A percentile compares a stretch with the other conserved stretches of the same genome.
These are phyloP conservation scores for Salticus scenicus DNA, from an alignment of 2,888 invertebrate species.

Conservation along the genomic window DNA sequence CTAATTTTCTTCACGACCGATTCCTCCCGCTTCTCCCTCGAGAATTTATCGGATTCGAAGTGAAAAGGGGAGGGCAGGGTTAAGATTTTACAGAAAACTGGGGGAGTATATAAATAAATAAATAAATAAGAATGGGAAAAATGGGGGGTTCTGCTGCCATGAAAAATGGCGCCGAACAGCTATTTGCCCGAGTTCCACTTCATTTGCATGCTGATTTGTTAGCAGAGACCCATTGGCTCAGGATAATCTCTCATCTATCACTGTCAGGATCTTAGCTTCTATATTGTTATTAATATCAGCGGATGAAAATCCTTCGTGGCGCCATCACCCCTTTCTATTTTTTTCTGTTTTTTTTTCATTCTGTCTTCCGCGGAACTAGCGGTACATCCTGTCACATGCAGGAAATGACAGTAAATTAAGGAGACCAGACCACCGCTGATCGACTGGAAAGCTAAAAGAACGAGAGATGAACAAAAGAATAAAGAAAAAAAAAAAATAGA, in stretches of 20 bases:
- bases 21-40: conserved; percentile 28
- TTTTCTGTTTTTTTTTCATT: conserved; percentile 7
- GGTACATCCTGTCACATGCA: conserved; percentile 62
- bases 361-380: conserved; percentile 21
- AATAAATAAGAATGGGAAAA: conserved; percentile 55
- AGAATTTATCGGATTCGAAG: conserved; percentile 63
- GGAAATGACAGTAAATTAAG: conserved; percentile 70
- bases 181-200: conserved; percentile 69
- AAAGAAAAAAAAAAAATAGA: conserved; percentile 1
- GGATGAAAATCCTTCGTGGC: conserved; percentile 64
- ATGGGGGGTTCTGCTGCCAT: conserved; percentile 40
- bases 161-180: conserved; percentile 69
- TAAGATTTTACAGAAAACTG: conserved; percentile 44
- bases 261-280: conserved; percentile 68
- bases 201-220: conserved; percentile 71
- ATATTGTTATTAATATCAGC: conserved; percentile 71
- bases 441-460: conserved; percentile 45
- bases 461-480: conserved; percentile 30
- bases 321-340: conserved; percentile 41
- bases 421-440: conserved; percentile 62
- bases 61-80: conserved; percentile 24
- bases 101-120: conserved; percentile 44
- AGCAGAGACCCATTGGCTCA: conserved; percentile 66
- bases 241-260: conserved; percentile 69
- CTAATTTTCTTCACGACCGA: conserved; percentile 67